phyloP scores from a whole-genome alignment of 2,888 invertebrate species.

The Limenitis camilla region DNA sequence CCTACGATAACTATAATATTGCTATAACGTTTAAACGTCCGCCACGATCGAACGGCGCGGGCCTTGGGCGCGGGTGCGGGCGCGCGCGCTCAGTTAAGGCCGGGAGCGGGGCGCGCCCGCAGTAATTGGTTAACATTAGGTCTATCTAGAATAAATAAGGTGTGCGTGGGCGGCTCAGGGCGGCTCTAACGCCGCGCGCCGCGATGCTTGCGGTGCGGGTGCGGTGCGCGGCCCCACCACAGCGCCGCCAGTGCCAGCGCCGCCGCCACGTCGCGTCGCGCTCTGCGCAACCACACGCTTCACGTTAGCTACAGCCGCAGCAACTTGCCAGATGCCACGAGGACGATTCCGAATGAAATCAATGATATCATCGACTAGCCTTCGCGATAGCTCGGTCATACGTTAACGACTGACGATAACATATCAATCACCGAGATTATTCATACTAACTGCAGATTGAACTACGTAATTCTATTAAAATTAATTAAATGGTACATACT shows the following conservation, averaged over 20 bases:
- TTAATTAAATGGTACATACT: too few relatives aligned
- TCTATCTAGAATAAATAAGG: conserved; percentile 71
- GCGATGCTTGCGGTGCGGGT: conserved; percentile 71
- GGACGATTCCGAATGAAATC: too few relatives aligned
- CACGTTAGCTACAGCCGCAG: not conserved
- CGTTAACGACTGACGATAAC: too few relatives aligned
- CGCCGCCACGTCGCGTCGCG: conserved; percentile 50
- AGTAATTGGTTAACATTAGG: conserved; percentile 68
- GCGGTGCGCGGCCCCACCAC: conserved; percentile 51
- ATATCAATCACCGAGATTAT: too few relatives aligned
- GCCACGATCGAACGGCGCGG: conserved; percentile 32
- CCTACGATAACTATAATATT: conserved; percentile 42
- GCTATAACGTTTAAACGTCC: conserved; percentile 41
- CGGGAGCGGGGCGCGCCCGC: conserved; percentile 51
- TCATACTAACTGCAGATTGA: too few relatives aligned
- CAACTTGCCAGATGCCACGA: too few relatives aligned
- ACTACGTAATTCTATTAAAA: too few relatives aligned
- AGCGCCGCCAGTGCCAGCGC: conserved; percentile 55
- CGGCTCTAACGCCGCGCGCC: conserved; percentile 73
- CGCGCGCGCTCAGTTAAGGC: conserved; percentile 50
- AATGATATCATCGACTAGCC: too few relatives aligned
- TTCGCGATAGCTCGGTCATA: too few relatives aligned
- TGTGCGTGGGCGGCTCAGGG: conserved; percentile 50
- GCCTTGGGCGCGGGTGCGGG: conserved; percentile 43
- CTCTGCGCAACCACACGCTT: conserved; percentile 33